phyloP scores from a whole-genome alignment of 2,113 vertebrate genomes.

The Rhizomys pruinosus region DNA sequence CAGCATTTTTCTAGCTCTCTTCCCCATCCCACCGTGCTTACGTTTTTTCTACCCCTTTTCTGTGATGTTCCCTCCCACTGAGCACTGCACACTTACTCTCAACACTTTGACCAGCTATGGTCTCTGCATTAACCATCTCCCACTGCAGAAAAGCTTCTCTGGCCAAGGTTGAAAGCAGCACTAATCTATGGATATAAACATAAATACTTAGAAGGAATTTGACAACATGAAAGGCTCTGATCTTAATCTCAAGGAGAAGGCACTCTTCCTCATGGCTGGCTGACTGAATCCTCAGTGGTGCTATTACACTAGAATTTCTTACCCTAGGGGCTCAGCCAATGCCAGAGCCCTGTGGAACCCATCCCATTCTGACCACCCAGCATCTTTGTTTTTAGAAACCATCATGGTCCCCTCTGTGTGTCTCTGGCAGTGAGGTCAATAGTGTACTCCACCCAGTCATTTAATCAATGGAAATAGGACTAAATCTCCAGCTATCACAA shows the following conservation, averaged over 20 bases:
- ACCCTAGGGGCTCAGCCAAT: background rate
- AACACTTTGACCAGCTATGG: background rate
- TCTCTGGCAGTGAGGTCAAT: background rate
- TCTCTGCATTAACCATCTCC: background rate
- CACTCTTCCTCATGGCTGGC: background rate
- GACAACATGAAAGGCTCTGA: background rate
- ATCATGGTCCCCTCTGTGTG: background rate
- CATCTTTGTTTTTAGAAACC: background rate
- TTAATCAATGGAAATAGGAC: background rate
- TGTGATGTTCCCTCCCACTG: background rate
- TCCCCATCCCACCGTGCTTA: background rate
- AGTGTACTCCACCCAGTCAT: background rate
- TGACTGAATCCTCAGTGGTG: background rate
- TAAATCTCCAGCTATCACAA: background rate
- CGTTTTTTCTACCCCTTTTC: background rate
- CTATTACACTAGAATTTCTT: background rate
- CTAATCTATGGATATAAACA: background rate
- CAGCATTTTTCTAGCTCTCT: background rate
- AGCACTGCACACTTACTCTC: background rate
- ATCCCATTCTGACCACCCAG: background rate
- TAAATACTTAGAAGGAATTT: background rate
- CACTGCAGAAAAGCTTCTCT: background rate
- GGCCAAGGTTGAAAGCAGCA: background rate
- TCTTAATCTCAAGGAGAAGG: background rate
- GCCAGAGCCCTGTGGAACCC: background rate